These are phyloP conservation scores for Arothron firmamentum DNA, from an alignment of 2,113 vertebrate genomes.

Conservation along the genomic window DNA sequence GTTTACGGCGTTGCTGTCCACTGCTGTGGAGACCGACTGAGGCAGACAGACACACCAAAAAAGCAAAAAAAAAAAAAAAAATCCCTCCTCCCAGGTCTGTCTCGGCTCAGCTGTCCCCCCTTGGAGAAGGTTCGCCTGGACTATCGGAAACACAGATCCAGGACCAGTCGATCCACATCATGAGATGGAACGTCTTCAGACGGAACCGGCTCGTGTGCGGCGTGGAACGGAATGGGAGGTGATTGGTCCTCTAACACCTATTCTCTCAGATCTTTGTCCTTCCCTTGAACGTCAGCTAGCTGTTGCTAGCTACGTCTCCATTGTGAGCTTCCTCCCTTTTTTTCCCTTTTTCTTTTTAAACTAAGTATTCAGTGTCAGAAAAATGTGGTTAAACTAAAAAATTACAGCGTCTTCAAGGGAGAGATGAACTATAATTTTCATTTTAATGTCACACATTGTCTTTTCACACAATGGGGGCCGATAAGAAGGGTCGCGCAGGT, in stretches of 20 bases:
- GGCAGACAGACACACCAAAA: conserved; percentile 10
- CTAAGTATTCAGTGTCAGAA: conserved; percentile 7
- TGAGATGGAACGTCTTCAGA: conserved; percentile 51
- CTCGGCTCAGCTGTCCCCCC: background rate
- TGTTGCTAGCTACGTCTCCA: conserved; percentile 12
- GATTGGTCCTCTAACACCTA: conserved; percentile 26
- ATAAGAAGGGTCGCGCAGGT: conserved; percentile 66
- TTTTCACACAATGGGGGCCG: conserved; percentile 57
- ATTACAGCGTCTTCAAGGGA: conserved; percentile 22
- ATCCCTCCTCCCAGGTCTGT: conserved; percentile 14
- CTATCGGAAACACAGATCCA: conserved; percentile 42
- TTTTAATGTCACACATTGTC: conserved; percentile 66
- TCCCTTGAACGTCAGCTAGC: background rate
- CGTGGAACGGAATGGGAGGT: conserved; percentile 65
- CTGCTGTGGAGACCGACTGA: conserved; percentile 49
- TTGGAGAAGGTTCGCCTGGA: background rate
- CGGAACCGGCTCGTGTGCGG: conserved; percentile 45
- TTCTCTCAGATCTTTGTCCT: background rate
- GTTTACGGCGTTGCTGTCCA: conserved; percentile 52
- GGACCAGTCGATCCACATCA: conserved; percentile 55
- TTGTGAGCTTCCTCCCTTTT: background rate
- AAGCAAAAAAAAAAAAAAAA: conserved; percentile 10
- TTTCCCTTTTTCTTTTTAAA: conserved; percentile 1
- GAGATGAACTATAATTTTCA: conserved; percentile 59
- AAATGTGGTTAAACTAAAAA: conserved; percentile 23